These are phyloP conservation scores for Oscheius sp. DNA, from an alignment of 2,888 invertebrate genomes.

Conservation along the genomic window DNA sequence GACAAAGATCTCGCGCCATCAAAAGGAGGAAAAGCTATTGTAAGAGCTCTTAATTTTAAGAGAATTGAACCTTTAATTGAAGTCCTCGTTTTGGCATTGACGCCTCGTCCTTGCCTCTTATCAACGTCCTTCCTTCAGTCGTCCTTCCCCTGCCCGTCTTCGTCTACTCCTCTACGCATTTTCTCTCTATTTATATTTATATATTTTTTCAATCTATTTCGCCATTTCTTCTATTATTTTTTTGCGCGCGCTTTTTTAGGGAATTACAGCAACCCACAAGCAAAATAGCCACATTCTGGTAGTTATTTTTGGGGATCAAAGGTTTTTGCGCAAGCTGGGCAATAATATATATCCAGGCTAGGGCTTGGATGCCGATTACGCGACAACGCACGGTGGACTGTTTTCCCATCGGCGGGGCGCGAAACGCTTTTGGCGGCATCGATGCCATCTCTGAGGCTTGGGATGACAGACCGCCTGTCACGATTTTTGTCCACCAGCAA, in stretches of 20 bases:
- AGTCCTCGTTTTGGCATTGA: slow-evolving; percentile 26
- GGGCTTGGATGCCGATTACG: background rate
- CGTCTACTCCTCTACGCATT: background rate
- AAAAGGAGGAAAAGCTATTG: too few species aligned
- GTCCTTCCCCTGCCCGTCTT: background rate
- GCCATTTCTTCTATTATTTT: background rate
- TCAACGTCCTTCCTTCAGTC: slow-evolving; percentile 23
- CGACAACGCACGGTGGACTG: too few species aligned
- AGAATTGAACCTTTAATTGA: slow-evolving; percentile 15
- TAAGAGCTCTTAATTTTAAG: too few species aligned
- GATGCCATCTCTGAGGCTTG: slow-evolving; percentile 19
- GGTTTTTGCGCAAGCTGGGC: too few species aligned
- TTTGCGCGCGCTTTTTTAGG: too few species aligned
- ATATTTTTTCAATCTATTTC: too few species aligned
- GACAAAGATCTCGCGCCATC: too few species aligned
- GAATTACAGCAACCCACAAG: too few species aligned
- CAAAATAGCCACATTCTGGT: too few species aligned
- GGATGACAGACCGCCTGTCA: slow-evolving; percentile 20
- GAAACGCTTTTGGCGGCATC: slow-evolving; percentile 16
- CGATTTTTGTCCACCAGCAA: too few species aligned
- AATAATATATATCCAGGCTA: background rate
- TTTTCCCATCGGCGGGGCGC: slow-evolving; percentile 16
- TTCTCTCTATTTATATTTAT: background rate
- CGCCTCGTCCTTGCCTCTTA: slow-evolving; percentile 26
- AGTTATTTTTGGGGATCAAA: too few species aligned